Percentiles rank a stretch among this genome's conserved stretches.
These are phyloP conservation scores for Mactra quadrangularis DNA, from an alignment of 1,140 invertebrate genomes.

Conservation along the genomic window DNA sequence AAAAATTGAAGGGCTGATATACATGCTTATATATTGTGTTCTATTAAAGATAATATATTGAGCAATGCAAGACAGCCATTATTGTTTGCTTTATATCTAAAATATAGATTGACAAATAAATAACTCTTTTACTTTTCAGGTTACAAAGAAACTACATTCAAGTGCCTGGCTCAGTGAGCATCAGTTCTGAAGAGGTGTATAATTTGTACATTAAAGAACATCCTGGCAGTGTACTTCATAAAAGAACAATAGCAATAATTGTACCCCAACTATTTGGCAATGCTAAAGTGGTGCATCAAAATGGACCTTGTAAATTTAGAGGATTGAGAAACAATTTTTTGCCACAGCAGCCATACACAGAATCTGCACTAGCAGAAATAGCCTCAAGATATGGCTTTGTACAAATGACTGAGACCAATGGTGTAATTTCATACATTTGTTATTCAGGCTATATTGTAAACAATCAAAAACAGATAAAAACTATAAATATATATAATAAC, in stretches of 20 bases:
- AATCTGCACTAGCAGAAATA: constrained; percentile 1
- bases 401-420: background rate
- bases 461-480: constrained; percentile 5
- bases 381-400: constrained; percentile 1
- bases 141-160: constrained; percentile 5
- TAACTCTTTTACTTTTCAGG: constrained; percentile 12
- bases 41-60: no score
- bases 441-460: constrained; percentile 9
- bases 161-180: constrained; percentile 11
- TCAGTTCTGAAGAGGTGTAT: background rate
- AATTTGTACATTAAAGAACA: background rate
- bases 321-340: background rate
- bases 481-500: background rate
- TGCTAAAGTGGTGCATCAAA: constrained; percentile 5
- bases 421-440: constrained; percentile 5
- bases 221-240: background rate
- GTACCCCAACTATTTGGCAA: background rate
- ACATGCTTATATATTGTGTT: no score
- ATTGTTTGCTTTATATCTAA: no score
- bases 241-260: background rate
- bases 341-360: background rate
- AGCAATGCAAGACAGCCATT: no score
- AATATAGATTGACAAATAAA: no score
- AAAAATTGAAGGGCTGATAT: no score
- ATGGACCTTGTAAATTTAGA: background rate